Conservation (phyloP, 2,113 vertebrate genomes). For the Elephantulus edwardii region DNA sequence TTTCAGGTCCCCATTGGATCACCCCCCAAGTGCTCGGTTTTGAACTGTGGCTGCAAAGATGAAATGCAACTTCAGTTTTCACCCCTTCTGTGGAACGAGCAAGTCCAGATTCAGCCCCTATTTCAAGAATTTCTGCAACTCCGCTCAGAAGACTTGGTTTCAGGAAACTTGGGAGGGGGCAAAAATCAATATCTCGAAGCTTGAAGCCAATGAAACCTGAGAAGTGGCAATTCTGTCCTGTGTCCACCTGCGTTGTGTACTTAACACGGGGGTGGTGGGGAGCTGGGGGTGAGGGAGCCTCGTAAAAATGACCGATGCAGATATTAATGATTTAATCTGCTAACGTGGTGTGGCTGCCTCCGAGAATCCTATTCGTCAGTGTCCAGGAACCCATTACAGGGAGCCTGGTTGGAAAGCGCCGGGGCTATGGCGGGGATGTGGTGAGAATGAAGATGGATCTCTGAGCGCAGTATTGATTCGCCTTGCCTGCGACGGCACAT, state of each 20-base stretch:
- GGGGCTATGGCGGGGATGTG: conserved; percentile 50
- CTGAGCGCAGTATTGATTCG: conserved; percentile 85
- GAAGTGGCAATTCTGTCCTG: not conserved
- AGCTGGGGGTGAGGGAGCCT: not conserved
- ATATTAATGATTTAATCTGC: conserved; percentile 78
- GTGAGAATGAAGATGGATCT: conserved; percentile 80
- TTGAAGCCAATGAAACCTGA: not conserved
- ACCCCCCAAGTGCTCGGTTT: not conserved
- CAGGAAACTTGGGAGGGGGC: not conserved
- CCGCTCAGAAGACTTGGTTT: conserved; percentile 28
- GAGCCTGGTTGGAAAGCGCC: conserved; percentile 31
- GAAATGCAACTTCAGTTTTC: not conserved
- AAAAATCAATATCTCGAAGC: conserved; percentile 39
- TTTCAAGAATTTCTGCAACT: conserved; percentile 29
- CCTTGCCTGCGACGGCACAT: conserved; percentile 80
- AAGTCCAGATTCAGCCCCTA: not conserved
- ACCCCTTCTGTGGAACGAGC: not conserved
- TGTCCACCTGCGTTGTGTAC: not conserved
- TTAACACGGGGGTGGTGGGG: not conserved
- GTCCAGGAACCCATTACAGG: conserved; percentile 56
- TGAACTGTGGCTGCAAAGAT: not conserved
- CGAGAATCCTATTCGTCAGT: conserved; percentile 70
- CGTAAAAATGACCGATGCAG: conserved; percentile 70
- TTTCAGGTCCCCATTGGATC: too few species aligned
- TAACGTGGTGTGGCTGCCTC: conserved; percentile 56